Conservation (phyloP, 2,888 invertebrate species). For the Phlogophora meticulosa region DNA sequence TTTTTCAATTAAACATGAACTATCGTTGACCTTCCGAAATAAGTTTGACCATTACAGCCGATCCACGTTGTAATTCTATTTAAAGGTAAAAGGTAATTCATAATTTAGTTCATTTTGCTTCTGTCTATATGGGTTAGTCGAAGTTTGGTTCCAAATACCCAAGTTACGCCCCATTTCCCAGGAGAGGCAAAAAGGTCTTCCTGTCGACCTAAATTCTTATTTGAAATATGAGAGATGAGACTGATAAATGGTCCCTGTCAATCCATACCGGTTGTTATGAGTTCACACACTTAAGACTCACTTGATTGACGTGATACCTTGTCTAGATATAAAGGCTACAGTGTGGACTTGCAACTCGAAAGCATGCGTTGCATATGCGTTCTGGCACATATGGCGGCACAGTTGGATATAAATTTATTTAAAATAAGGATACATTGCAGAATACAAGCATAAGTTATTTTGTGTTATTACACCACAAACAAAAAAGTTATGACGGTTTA, state of each 20-base stretch:
- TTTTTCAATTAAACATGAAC: too few species aligned
- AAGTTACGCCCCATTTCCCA: slow-evolving; percentile 39
- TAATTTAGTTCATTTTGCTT: slow-evolving; percentile 22
- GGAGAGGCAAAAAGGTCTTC: slow-evolving; percentile 34
- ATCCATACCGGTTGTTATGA: slow-evolving; percentile 23
- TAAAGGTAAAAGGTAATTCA: slow-evolving; percentile 1
- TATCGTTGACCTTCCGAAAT: too few species aligned
- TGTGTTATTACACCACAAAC: too few species aligned
- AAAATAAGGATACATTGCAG: too few species aligned
- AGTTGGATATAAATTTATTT: too few species aligned
- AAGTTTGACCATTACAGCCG: too few species aligned
- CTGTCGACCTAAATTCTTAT: slow-evolving; percentile 44
- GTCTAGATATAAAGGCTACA: neutral
- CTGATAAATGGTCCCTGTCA: slow-evolving; percentile 48
- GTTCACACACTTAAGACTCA: slow-evolving; percentile 9
- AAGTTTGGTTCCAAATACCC: slow-evolving; percentile 33
- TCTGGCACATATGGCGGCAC: too few species aligned
- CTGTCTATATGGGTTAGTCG: neutral
- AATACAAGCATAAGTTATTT: too few species aligned
- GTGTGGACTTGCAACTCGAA: neutral
- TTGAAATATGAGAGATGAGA: slow-evolving; percentile 45
- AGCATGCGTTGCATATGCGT: neutral
- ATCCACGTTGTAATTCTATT: neutral
- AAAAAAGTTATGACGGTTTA: too few species aligned
- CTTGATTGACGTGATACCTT: neutral